Percentiles rank a stretch among this genome's conserved stretches.
Conservation (phyloP, 2,888 invertebrate species). For the Diplolepis rosae region DNA sequence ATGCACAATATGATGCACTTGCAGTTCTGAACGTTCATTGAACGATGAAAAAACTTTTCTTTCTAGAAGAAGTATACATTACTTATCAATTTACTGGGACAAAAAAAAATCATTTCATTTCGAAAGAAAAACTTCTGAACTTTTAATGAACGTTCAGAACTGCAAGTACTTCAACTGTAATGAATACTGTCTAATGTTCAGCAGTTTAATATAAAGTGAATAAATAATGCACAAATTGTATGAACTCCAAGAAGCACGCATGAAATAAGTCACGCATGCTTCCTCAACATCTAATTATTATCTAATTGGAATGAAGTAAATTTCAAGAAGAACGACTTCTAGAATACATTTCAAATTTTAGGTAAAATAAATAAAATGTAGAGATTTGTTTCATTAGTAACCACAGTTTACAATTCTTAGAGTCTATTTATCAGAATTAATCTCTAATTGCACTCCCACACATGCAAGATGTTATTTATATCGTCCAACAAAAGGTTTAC, state of each 20-base stretch:
- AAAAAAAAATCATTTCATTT: no score
- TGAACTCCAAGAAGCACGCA: neutral
- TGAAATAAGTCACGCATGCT: neutral
- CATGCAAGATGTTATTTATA: neutral
- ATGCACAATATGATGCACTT: no score
- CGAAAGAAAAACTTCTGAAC: no score
- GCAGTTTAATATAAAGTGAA: neutral
- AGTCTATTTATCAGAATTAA: neutral
- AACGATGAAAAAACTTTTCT: no score
- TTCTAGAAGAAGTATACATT: no score
- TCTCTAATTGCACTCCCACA: neutral
- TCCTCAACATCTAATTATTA: neutral
- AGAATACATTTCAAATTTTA: constrained; percentile 21
- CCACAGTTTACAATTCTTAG: neutral
- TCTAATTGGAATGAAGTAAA: neutral
- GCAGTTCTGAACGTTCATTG: no score
- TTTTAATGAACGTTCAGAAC: no score
- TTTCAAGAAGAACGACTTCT: no score
- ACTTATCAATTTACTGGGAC: no score
- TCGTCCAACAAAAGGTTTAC: no score
- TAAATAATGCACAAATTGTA: neutral
- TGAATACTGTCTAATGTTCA: neutral
- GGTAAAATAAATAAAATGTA: no score
- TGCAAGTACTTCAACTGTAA: no score
- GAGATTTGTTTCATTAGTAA: neutral